Evolutionary conservation across 2,888 invertebrate species (phyloP).

Genomic region (Odontothrips loti): DNA sequence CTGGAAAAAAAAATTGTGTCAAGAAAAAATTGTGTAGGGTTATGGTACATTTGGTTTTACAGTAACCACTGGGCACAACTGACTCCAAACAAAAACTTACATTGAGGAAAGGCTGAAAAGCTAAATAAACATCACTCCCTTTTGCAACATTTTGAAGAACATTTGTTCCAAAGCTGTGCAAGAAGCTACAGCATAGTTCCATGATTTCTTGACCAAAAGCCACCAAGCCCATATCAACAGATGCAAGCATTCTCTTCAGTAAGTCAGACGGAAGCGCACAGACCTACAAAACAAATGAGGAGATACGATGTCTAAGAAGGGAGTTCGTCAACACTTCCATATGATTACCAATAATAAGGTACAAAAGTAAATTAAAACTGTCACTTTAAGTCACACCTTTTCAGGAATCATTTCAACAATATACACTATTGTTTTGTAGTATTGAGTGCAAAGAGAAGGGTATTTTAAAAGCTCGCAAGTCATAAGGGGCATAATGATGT

Average conservation of each 20-base stretch:
- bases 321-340: slow-evolving; percentile 47
- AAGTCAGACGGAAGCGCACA: slow-evolving; percentile 50
- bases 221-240: slow-evolving; percentile 58
- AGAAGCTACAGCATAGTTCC: slow-evolving; percentile 56
- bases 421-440: slow-evolving; percentile 44
- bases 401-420: neutral
- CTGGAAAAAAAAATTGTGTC: slow-evolving; percentile 47
- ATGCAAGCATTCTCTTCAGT: slow-evolving; percentile 53
- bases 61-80: slow-evolving; percentile 27
- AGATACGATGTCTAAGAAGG: slow-evolving; percentile 34
- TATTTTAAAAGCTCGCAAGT: slow-evolving; percentile 65
- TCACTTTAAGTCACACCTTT: slow-evolving; percentile 6
- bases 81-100: slow-evolving; percentile 42
- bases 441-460: slow-evolving; percentile 62
- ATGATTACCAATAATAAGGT: neutral
- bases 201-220: slow-evolving; percentile 57
- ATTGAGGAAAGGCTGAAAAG: slow-evolving; percentile 51
- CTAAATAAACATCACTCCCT: slow-evolving; percentile 45
- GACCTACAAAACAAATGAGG: slow-evolving; percentile 36
- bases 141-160: slow-evolving; percentile 46
- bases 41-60: no score
- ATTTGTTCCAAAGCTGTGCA: slow-evolving; percentile 53
- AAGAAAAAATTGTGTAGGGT: neutral
- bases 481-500: slow-evolving; percentile 69
- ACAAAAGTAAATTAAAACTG: neutral